phyloP scores from a whole-genome alignment of 2,113 vertebrate species.

The Lynx canadensis region DNA sequence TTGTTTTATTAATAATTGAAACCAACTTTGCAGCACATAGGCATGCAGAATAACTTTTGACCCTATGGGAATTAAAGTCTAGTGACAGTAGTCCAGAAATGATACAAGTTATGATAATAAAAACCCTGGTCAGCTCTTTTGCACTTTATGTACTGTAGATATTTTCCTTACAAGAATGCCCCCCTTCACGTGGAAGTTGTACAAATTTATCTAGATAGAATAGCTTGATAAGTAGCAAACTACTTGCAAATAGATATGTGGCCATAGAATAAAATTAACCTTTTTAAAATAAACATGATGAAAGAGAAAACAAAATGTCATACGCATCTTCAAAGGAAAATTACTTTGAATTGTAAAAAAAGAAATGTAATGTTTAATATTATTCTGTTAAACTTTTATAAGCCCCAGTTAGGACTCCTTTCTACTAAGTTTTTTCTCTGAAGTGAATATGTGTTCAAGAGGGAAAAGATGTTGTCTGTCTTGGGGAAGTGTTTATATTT shows the following conservation, averaged over 20 bases:
- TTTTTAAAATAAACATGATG: constrained; percentile 45
- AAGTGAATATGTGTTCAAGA: not conserved
- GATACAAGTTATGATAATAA: constrained; percentile 51
- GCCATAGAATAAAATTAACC: constrained; percentile 29
- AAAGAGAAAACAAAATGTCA: constrained; percentile 32
- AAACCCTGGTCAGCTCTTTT: not conserved
- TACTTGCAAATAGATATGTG: not conserved
- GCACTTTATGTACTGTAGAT: not conserved
- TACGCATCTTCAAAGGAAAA: constrained; percentile 59
- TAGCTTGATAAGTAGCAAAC: not conserved
- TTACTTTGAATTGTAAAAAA: constrained; percentile 22
- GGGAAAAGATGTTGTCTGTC: not conserved
- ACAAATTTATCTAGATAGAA: constrained; percentile 26
- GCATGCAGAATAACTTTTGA: constrained; percentile 56
- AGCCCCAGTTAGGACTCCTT: constrained; percentile 29
- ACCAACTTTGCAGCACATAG: constrained; percentile 68
- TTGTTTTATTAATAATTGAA: constrained; percentile 79
- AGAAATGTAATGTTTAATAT: constrained; percentile 14
- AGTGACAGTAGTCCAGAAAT: constrained; percentile 74
- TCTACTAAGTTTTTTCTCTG: not conserved
- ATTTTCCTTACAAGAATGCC: not conserved
- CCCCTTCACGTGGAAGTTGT: not conserved
- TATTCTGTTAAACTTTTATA: constrained; percentile 60
- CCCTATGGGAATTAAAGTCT: constrained; percentile 75
- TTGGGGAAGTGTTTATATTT: not conserved